A percentile compares a stretch with the other conserved stretches of the same genome.
These are phyloP conservation scores for Anisognathus igniventris DNA, from an alignment of 2,797 vertebrate species.

Conservation along the genomic window DNA sequence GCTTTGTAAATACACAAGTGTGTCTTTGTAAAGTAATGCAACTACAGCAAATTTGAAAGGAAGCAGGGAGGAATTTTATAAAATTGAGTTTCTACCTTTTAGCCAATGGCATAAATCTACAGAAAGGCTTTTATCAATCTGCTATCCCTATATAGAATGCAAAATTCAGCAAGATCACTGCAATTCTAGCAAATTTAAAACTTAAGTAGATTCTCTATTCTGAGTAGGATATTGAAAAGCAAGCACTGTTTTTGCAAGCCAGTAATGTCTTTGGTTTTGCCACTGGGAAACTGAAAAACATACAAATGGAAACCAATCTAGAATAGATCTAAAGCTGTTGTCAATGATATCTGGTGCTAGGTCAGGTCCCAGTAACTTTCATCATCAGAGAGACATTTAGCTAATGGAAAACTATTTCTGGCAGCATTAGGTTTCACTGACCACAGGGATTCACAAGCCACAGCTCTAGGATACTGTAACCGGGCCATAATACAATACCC, in stretches of 20 bases:
- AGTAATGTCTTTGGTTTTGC: background rate
- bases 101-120: background rate
- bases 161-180: background rate
- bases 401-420: background rate
- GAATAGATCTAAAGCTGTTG: background rate
- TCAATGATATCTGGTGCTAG: background rate
- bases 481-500: background rate
- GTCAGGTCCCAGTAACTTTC: background rate
- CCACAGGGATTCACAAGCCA: background rate
- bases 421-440: background rate
- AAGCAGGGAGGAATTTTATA: background rate
- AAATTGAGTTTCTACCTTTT: background rate
- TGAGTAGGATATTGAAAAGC: background rate
- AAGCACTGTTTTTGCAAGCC: background rate
- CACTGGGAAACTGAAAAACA: background rate
- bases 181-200: background rate
- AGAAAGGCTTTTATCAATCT: background rate
- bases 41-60: background rate
- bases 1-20: background rate
- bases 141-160: background rate
- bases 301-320: background rate
- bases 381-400: background rate
- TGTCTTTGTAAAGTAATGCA: background rate
- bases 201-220: background rate
- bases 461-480: background rate